These are phyloP conservation scores for Garra rufa DNA, from an alignment of 2,113 vertebrate species.

Conservation along the genomic window DNA sequence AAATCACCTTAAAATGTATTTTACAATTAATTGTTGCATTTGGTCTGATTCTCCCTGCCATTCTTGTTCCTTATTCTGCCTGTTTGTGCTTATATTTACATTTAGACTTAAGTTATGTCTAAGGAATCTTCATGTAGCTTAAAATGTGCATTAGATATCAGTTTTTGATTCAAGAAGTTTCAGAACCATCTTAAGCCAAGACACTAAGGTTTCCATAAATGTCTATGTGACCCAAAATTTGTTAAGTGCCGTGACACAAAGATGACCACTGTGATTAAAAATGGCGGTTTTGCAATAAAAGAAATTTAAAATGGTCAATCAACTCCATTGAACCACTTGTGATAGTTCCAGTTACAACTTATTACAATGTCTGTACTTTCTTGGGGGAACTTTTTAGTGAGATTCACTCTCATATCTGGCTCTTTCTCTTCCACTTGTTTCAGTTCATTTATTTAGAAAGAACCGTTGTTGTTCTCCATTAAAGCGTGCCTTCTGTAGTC, in stretches of 20 bases:
- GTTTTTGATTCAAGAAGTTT: background rate
- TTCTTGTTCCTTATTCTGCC: no score
- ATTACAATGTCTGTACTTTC: background rate
- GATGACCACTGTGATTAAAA: background rate
- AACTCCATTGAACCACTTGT: background rate
- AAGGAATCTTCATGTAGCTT: background rate
- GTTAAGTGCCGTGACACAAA: background rate
- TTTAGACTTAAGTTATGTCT: background rate
- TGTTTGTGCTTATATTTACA: background rate
- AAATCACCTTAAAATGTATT: no score
- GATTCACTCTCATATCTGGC: background rate
- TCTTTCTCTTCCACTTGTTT: constrained; percentile 41
- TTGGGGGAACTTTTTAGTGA: background rate
- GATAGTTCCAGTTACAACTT: background rate
- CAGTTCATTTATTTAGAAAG: background rate
- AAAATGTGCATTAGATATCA: background rate
- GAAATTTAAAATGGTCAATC: background rate
- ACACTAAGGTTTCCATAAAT: background rate
- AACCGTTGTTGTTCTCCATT: constrained; percentile 34
- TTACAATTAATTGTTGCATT: no score
- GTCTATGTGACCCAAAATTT: background rate
- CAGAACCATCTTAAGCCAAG: background rate
- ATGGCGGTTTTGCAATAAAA: background rate
- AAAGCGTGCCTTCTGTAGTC: constrained; percentile 76
- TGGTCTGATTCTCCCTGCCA: no score